Conservation (phyloP, 2,888 invertebrate genomes). For the Operophtera brumata region DNA sequence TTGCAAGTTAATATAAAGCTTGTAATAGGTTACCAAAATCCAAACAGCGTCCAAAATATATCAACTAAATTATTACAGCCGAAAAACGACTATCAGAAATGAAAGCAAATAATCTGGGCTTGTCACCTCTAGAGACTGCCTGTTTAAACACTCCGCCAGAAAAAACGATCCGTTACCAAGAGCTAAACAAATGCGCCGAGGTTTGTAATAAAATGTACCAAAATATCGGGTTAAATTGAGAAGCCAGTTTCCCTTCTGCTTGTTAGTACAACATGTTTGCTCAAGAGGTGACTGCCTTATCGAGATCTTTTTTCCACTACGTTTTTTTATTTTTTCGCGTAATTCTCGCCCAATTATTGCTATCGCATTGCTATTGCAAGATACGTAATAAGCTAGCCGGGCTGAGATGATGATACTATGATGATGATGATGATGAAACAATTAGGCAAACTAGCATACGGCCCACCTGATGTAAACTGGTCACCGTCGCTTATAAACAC, state of each 20-base stretch:
- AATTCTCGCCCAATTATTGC: no score
- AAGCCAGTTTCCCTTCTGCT: neutral
- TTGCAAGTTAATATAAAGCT: no score
- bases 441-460: no score
- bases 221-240: constrained; percentile 6
- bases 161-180: constrained; percentile 17
- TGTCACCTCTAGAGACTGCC: constrained; percentile 25
- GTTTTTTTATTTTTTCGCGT: no score
- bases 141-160: constrained; percentile 25
- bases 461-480: no score
- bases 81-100: constrained; percentile 16
- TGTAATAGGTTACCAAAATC: no score
- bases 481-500: no score
- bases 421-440: no score
- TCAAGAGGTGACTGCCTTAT: neutral
- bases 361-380: no score
- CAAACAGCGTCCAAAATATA: no score
- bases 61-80: neutral
- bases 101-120: constrained; percentile 27
- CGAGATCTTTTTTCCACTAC: neutral
- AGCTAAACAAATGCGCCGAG: constrained; percentile 12
- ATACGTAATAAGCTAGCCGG: no score
- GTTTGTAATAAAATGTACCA: constrained; percentile 10
- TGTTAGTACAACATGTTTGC: neutral
- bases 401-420: no score